Percentiles rank a stretch among this genome's conserved stretches.
Evolutionary conservation across 2,888 invertebrate species (phyloP).

Genomic region (Catonia carolina): DNA sequence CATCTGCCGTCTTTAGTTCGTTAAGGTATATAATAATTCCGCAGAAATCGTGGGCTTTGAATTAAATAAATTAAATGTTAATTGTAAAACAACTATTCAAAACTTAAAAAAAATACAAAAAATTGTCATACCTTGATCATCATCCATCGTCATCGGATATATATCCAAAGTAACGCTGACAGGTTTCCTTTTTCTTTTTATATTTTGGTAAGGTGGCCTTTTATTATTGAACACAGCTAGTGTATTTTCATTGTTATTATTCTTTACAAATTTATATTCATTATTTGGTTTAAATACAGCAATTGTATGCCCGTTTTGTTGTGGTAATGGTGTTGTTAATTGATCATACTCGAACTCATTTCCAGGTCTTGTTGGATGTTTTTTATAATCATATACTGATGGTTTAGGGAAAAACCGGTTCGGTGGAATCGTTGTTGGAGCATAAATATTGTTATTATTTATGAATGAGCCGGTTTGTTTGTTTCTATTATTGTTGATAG

Average conservation of each 20-base stretch:
- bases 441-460: no score
- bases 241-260: no score
- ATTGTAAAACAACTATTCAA: no score
- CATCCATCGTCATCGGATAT: conserved; percentile 24
- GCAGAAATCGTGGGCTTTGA: no score
- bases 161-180: conserved; percentile 27
- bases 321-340: background rate
- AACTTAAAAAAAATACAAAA: background rate
- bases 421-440: background rate
- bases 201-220: background rate
- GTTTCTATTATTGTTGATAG: no score
- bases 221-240: no score
- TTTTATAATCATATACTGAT: background rate
- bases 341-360: no score
- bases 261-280: no score
- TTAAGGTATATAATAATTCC: no score
- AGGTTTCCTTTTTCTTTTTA: conserved; percentile 8
- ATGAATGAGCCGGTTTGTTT: no score
- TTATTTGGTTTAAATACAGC: conserved; percentile 9
- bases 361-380: background rate
- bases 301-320: conserved; percentile 7
- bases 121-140: conserved; percentile 1
- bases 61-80: no score
- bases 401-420: conserved; percentile 4
- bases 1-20: no score